Evolutionary conservation across 2,113 vertebrate species (phyloP).

Genomic region (Gymnarchus niloticus): DNA sequence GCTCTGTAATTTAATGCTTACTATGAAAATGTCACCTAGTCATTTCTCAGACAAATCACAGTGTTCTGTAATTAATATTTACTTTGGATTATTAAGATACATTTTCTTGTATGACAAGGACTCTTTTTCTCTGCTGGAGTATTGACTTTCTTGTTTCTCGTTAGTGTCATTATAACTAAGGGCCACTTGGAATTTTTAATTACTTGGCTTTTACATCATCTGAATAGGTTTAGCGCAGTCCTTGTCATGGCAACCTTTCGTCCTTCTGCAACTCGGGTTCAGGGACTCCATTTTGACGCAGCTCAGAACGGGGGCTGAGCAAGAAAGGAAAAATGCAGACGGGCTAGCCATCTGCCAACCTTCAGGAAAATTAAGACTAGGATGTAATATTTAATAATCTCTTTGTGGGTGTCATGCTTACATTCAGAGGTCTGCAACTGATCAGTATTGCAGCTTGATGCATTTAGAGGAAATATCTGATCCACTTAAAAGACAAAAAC

Average conservation of each 20-base stretch:
- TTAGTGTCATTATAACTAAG: neutral
- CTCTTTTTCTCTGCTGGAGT: neutral
- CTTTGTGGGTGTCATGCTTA: neutral
- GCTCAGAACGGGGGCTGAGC: neutral
- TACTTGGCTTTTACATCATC: neutral
- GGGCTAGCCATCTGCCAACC: neutral
- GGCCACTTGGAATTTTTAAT: slow-evolving; percentile 1
- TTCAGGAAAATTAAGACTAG: neutral
- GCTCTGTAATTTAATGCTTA: neutral
- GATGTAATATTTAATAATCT: neutral
- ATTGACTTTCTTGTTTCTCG: neutral
- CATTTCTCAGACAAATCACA: neutral
- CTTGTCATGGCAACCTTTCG: neutral
- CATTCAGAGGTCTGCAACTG: neutral
- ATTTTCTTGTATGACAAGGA: neutral
- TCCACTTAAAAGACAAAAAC: neutral
- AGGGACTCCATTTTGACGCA: neutral
- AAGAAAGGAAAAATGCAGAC: neutral
- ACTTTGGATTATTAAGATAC: neutral
- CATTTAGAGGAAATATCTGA: slow-evolving; percentile 11
- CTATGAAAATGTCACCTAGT: neutral
- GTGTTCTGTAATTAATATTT: neutral
- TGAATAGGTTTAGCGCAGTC: neutral
- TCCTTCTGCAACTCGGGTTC: neutral
- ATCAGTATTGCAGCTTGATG: slow-evolving; percentile 4